Evolutionary conservation across 2,797 vertebrate species (phyloP).

Genomic region (Spizella passerina): DNA sequence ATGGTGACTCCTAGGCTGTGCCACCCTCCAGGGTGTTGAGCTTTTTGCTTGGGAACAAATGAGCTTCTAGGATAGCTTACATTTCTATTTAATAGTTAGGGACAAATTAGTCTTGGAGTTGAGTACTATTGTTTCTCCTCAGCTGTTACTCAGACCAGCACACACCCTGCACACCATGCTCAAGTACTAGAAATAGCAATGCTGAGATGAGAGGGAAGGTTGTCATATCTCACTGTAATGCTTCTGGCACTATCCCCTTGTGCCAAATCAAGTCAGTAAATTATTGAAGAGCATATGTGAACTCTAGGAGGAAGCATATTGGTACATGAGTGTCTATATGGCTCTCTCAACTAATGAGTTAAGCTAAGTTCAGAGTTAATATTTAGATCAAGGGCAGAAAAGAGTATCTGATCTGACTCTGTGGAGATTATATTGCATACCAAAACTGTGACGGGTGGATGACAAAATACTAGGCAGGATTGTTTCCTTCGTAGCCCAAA

Average conservation of each 20-base stretch:
- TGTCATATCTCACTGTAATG: background rate
- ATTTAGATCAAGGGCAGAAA: background rate
- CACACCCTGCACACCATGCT: background rate
- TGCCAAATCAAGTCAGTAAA: background rate
- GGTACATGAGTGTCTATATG: background rate
- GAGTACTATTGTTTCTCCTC: background rate
- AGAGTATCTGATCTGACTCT: background rate
- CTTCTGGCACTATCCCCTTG: background rate
- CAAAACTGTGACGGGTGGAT: background rate
- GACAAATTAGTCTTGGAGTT: background rate
- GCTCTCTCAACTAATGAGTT: background rate
- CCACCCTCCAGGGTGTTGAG: fast-evolving
- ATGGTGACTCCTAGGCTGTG: background rate
- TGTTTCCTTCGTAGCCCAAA: background rate
- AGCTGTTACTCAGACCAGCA: background rate
- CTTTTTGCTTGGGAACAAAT: background rate
- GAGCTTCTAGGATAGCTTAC: background rate
- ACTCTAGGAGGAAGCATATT: background rate
- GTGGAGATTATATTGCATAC: background rate
- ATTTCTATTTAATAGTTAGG: background rate
- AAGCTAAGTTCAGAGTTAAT: background rate
- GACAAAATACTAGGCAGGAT: background rate
- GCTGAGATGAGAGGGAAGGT: background rate
- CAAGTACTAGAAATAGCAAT: background rate
- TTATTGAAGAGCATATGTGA: background rate